Evolutionary conservation across 2,888 invertebrate genomes (phyloP).

Genomic region (Eilema sororculum): DNA sequence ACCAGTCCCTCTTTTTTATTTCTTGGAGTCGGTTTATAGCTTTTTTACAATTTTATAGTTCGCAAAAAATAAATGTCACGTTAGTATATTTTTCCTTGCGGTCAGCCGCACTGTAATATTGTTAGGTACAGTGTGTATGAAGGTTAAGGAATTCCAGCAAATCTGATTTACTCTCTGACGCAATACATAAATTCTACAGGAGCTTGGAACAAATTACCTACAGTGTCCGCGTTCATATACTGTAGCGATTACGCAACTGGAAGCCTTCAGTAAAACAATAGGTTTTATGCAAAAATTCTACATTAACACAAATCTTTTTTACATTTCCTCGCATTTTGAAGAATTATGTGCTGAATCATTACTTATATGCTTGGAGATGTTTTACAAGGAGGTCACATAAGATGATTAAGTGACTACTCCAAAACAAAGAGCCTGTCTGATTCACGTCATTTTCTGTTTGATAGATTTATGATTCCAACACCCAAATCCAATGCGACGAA

Average conservation of each 20-base stretch:
- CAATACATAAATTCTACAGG: neutral
- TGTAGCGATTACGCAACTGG: neutral
- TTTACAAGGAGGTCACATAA: neutral
- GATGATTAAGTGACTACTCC: neutral
- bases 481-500: neutral
- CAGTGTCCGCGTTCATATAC: neutral
- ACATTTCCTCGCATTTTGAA: neutral
- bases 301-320: neutral
- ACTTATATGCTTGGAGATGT: neutral
- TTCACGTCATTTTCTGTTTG: neutral
- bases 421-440: neutral
- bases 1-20: too few relatives aligned
- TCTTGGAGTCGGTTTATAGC: too few relatives aligned
- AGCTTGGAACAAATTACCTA: neutral
- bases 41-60: too few relatives aligned
- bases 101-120: too few relatives aligned
- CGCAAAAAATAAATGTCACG: too few relatives aligned
- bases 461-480: neutral
- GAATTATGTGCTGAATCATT: neutral
- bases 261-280: neutral
- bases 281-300: neutral
- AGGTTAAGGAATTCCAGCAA: too few relatives aligned
- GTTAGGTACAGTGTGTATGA: too few relatives aligned
- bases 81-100: too few relatives aligned
- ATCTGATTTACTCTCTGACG: too few relatives aligned